Evolutionary conservation across 2,113 vertebrate genomes (phyloP), one percentile per base, ranked within the genome.

Genomic region (Chloropsis cyanopogon): DNA sequence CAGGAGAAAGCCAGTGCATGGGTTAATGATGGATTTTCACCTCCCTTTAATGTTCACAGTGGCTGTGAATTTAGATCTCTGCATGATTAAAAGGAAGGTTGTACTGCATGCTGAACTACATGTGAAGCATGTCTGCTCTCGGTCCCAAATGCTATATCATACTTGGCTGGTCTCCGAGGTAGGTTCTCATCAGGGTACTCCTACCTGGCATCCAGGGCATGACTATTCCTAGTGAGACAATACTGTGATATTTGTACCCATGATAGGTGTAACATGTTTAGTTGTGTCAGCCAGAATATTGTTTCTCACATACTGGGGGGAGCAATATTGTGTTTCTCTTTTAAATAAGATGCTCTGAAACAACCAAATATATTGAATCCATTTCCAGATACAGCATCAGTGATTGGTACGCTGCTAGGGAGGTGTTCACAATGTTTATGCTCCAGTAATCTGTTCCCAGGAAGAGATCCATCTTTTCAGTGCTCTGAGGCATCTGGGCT

Each of bases 391-490:
- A 78, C 0, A 0, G 35, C 64, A 72, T 11, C 66, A 47, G 78
- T 0, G 0, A 66, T 3, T 88, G 75, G 79, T 88, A 33, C 2
- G 1, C 31, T 89, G 56, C 71, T 73, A 50, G 56, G 41, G 54
- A 78, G 71, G 56, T 14, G 26, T 31, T 83, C 68, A 22, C 3
- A 3, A n/a, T 59, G 75, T 88, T 93, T 64, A 72, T 65, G 92
- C 64, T 88, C 83, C 70, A 86, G 64, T 78, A 96, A 80, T 68
- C 64, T 64, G 60, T 60, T 96, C 46, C 76, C 5, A 6, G 90
- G 82, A 92, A 95, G 76, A 93, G 68, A 95, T 96, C 75, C 93
- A 93, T 95, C 90, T 88, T 86, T 64, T 53, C 52, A 60, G 72
- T 37, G 31, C 71, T 86, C 47, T 50, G 65, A 93, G 61, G 49